Conservation (phyloP, 2,113 vertebrate genomes). For the Chunga burmeisteri region DNA sequence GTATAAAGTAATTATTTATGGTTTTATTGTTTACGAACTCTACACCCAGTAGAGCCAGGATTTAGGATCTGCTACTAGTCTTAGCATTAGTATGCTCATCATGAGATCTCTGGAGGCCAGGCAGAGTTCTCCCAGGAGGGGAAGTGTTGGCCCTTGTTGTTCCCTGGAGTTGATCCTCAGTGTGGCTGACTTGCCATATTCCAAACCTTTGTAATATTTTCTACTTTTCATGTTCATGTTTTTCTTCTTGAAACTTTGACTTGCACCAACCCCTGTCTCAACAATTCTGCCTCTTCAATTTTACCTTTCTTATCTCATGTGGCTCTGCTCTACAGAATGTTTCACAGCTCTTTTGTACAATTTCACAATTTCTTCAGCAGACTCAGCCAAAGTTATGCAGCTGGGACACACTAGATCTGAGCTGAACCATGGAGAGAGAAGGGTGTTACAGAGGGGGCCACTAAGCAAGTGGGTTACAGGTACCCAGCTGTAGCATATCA, state of each 20-base stretch:
- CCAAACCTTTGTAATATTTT: background rate
- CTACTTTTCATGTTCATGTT: background rate
- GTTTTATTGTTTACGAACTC: background rate
- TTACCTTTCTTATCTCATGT: background rate
- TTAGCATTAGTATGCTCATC: background rate
- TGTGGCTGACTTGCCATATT: background rate
- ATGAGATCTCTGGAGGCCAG: background rate
- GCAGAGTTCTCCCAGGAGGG: background rate
- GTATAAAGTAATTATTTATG: background rate
- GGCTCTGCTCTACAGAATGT: background rate
- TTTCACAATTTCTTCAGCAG: background rate
- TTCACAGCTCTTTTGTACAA: background rate
- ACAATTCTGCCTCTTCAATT: background rate
- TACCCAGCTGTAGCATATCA: background rate
- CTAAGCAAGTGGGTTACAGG: background rate
- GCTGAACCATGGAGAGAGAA: background rate
- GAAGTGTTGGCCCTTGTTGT: background rate
- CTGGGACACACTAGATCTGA: background rate
- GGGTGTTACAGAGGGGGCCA: fast-evolving
- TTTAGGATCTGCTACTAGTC: background rate
- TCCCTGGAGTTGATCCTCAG: background rate
- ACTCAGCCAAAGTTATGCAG: background rate
- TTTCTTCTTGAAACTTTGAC: background rate
- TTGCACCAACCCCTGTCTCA: background rate
- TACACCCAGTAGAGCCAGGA: background rate